phyloP scores from a whole-genome alignment of 2,797 vertebrate species.

The Antennarius maculatus region DNA sequence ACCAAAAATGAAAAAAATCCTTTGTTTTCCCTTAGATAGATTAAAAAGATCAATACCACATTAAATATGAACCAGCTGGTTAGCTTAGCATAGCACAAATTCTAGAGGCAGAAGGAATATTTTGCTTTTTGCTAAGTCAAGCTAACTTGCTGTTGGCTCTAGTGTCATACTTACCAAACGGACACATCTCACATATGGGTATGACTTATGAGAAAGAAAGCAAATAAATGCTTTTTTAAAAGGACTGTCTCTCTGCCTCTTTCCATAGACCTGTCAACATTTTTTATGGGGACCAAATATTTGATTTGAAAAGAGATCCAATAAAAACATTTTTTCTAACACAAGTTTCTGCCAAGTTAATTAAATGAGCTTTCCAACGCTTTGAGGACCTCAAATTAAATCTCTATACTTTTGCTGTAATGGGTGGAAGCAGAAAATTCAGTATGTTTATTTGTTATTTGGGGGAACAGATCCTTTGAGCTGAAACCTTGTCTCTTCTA shows the following conservation, averaged over 20 bases:
- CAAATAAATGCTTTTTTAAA: background rate
- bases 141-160: background rate
- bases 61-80: background rate
- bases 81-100: constrained; percentile 2
- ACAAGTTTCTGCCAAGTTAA: background rate
- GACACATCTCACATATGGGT: background rate
- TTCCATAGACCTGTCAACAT: background rate
- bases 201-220: background rate
- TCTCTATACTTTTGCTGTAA: background rate
- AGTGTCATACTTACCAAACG: background rate
- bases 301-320: background rate
- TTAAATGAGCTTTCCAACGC: constrained; percentile 1
- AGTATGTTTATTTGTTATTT: constrained; percentile 16
- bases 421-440: background rate
- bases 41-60: background rate
- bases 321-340: background rate
- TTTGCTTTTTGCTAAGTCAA: no score
- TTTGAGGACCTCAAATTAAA: background rate
- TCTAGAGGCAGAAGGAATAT: background rate
- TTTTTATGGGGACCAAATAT: background rate
- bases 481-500: constrained; percentile 5
- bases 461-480: constrained; percentile 21
- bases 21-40: background rate
- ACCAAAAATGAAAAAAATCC: constrained; percentile 9
- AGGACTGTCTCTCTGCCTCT: background rate